These are phyloP conservation scores for Acrocephalus scirpaceus DNA, from an alignment of 2,797 vertebrate genomes.

Conservation along the genomic window DNA sequence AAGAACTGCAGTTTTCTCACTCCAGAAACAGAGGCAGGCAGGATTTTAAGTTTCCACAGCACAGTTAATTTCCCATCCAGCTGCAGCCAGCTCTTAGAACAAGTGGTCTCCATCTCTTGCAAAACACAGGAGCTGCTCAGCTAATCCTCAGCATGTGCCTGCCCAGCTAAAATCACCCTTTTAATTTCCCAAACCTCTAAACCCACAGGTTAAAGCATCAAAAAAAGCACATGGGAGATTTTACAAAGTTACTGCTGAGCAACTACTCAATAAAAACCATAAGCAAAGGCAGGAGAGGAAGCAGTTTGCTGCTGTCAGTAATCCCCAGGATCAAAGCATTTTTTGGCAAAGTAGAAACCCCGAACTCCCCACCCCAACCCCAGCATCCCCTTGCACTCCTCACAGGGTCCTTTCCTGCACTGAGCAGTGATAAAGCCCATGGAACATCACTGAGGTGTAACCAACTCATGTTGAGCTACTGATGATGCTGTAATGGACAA, in stretches of 20 bases:
- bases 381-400: not conserved
- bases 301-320: not conserved
- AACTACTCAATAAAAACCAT: not conserved
- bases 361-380: rapidly evolving
- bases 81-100: not conserved
- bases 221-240: not conserved
- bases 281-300: not conserved
- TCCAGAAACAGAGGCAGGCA: not conserved
- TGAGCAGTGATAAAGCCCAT: rapidly evolving
- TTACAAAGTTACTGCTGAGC: not conserved
- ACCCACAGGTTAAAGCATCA: not conserved
- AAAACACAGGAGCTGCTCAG: not conserved
- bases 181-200: not conserved
- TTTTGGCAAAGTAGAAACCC: not conserved
- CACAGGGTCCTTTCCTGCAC: not conserved
- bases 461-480: not conserved
- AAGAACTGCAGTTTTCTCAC: not conserved
- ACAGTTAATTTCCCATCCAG: not conserved
- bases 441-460: not conserved
- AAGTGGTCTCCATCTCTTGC: not conserved
- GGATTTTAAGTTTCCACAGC: not conserved
- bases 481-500: not conserved
- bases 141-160: not conserved
- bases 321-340: not conserved
- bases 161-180: not conserved